phyloP scores from a whole-genome alignment of 1,140 invertebrate genomes.

The Drosophila melanica region DNA sequence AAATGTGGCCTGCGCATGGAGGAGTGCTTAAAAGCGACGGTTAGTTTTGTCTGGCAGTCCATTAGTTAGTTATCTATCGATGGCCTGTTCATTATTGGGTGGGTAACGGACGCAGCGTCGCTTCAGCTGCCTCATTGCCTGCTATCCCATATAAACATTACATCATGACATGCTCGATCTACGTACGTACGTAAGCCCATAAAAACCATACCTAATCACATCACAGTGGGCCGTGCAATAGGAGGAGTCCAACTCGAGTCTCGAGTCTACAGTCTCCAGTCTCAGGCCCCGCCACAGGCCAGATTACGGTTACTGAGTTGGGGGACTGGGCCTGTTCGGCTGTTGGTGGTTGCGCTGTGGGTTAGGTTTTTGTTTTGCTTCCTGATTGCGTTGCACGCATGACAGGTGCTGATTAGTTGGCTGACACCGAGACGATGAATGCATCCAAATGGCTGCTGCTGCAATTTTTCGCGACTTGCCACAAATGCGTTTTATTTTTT shows the following conservation, averaged over 20 bases:
- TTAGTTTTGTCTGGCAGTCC: conserved; percentile 11
- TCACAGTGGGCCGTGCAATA: conserved; percentile 37
- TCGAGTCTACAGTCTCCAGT: neutral
- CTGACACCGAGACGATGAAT: conserved; percentile 40
- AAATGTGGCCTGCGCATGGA: neutral
- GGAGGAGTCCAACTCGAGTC: conserved; percentile 14
- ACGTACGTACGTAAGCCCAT: conserved; percentile 45
- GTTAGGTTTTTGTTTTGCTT: conserved; percentile 49
- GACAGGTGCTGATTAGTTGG: conserved; percentile 77
- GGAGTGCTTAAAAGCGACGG: neutral
- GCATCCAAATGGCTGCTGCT: conserved; percentile 30
- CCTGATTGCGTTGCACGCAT: conserved; percentile 68
- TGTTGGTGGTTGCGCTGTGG: conserved; percentile 8
- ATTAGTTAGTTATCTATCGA: conserved; percentile 49
- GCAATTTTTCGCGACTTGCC: conserved; percentile 27
- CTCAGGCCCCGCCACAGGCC: conserved; percentile 27
- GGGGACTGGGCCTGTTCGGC: neutral
- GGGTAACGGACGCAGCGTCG: conserved; percentile 18
- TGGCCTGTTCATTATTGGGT: conserved; percentile 28
- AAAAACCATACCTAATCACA: conserved; percentile 67
- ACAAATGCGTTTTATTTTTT: conserved; percentile 36
- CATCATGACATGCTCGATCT: conserved; percentile 50
- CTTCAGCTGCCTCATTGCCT: conserved; percentile 43
- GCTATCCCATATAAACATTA: conserved; percentile 49
- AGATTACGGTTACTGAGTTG: conserved; percentile 24